Base-by-base conservation (phyloP, 2,888 invertebrate genomes). In the Octonoba sinensis region DNA sequence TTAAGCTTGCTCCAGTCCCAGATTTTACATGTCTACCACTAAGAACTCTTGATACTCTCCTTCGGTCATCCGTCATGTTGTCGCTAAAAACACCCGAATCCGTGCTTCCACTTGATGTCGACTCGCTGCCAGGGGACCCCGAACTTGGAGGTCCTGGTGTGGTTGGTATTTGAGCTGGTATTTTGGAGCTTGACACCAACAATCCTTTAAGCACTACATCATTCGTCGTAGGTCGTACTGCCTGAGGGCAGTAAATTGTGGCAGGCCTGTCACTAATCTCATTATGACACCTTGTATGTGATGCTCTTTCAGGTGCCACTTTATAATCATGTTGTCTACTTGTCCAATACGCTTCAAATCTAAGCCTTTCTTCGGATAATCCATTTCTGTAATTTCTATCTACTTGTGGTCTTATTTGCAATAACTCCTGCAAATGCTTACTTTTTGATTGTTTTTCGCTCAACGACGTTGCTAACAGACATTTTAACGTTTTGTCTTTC, bases 1-100 rank as follows among this genome's bases (percentile, higher is more conserved):
- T 46, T 18, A 69, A 27, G 18, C 75, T 76, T 20, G 75, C 75
- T 16, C 75, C 75, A 12, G 75, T 76, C 22, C 75, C 75, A 16
- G 75, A 60, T 69, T 69, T 67, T n/a, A 76, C 69, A 46, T 76
- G 69, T 22, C 69, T 69, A 27, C 69, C 69, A 51, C 67, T 76
- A 16, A 69, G 36, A 13, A 60, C 75, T 36, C 75, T 49, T 15
- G 67, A n/a, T 16, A 62, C 24, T 20, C 75, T 13, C 60, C 75
- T 24, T 1, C 75, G 24, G 18, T 76, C 75, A 51, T 76, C 75
- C 1, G 60, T 24, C 16, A 59, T 20, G 22, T 20, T 59, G 60
- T 75, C 75, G 24, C 75, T 76, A 24, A 76, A 76, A 16, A 76
- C 75, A 51, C 75, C 75, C 0, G 67, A 69, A 49, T 76, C 75